These are phyloP conservation scores for Otis tarda DNA, from an alignment of 2,113 vertebrate genomes.

Conservation along the genomic window DNA sequence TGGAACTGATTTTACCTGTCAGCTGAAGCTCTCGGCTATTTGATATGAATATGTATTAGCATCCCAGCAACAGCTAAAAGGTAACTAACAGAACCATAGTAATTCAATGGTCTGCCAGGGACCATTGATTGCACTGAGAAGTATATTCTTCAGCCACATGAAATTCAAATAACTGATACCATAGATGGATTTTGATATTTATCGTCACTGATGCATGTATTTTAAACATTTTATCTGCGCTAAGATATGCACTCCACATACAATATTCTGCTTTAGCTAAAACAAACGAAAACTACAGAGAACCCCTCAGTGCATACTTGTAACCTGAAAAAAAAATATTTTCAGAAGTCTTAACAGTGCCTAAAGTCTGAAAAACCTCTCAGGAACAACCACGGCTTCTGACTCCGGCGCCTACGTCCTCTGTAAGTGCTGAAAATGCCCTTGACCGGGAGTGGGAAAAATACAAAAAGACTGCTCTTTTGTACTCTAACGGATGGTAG, in stretches of 20 bases:
- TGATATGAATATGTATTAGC: constrained; percentile 36
- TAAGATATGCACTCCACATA: not conserved
- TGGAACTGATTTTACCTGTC: constrained; percentile 36
- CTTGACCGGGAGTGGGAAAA: not conserved
- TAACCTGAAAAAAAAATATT: not conserved
- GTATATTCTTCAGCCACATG: not conserved
- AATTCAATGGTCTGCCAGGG: constrained; percentile 26
- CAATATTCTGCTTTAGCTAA: not conserved
- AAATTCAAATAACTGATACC: constrained; percentile 28
- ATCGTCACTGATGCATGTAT: not conserved
- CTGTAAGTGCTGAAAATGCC: not conserved
- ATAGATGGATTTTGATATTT: not conserved
- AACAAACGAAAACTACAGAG: constrained; percentile 2
- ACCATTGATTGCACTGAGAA: constrained; percentile 23
- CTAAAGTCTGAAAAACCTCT: not conserved
- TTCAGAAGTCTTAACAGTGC: not conserved
- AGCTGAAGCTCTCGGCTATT: not conserved
- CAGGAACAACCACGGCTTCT: not conserved
- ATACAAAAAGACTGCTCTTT: not conserved
- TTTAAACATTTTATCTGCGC: not conserved
- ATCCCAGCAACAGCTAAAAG: constrained; percentile 19
- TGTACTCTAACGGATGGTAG: not conserved
- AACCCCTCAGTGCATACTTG: not conserved
- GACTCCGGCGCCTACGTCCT: not conserved
- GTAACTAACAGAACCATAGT: constrained; percentile 15